A percentile compares a stretch with the other conserved stretches of the same genome.
phyloP scores from a whole-genome alignment of 2,888 invertebrate species.

The Yponomeuta sedellus region DNA sequence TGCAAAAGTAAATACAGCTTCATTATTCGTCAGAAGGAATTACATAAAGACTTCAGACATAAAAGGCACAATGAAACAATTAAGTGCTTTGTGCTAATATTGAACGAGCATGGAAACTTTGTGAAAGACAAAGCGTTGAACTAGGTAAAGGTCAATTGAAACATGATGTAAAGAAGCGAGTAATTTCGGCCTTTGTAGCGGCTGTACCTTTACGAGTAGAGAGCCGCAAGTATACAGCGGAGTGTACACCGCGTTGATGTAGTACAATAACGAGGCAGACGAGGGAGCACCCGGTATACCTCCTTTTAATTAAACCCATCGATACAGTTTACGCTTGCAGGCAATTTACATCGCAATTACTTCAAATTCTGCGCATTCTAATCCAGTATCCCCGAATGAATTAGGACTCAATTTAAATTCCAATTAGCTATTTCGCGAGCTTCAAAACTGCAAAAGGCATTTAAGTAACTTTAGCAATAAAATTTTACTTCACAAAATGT shows the following conservation, averaged over 20 bases:
- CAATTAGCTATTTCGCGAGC: neutral
- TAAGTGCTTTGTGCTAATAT: neutral
- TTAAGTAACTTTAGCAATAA: constrained; percentile 3
- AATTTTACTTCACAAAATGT: neutral
- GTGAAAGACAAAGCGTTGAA: neutral
- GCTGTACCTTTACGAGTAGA: neutral
- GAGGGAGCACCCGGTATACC: neutral
- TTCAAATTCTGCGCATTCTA: neutral
- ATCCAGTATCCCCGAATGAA: neutral
- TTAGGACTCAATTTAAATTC: constrained; percentile 2
- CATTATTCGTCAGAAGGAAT: neutral
- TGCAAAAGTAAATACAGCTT: neutral
- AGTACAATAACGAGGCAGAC: neutral
- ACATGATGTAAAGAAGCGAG: neutral
- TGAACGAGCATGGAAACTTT: neutral
- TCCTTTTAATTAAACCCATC: neutral
- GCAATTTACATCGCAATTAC: neutral
- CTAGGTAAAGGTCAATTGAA: neutral
- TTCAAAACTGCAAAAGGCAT: constrained; percentile 3
- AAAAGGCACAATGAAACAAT: constrained; percentile 1
- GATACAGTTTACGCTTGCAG: neutral
- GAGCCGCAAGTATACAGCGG: neutral
- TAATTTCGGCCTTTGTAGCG: neutral
- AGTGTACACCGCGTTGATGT: neutral
- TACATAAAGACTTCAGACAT: neutral